Conservation (phyloP, 2,888 invertebrate genomes). For the Dicyrtoma fusca region DNA sequence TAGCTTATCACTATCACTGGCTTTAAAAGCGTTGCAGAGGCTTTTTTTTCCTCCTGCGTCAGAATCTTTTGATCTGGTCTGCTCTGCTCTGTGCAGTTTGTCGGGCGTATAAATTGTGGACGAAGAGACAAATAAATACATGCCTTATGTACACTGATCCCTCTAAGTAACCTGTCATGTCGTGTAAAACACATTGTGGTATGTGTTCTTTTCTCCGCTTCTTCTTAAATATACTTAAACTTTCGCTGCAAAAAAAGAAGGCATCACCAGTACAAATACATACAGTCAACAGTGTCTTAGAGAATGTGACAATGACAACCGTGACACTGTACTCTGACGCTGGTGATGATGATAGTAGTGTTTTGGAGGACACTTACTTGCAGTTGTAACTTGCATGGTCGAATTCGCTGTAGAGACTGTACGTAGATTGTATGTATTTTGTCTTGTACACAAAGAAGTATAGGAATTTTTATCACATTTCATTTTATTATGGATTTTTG, state of each 20-base stretch:
- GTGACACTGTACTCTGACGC: too few species aligned
- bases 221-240: not conserved
- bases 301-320: constrained; percentile 6
- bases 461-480: constrained; percentile 8
- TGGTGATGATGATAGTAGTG: too few species aligned
- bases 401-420: not conserved
- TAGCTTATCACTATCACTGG: too few species aligned
- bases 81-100: too few species aligned
- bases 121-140: too few species aligned
- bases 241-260: too few species aligned
- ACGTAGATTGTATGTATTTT: not conserved
- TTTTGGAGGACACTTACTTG: too few species aligned
- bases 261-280: not conserved
- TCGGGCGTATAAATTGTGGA: too few species aligned
- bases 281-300: not conserved
- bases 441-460: not conserved
- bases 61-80: too few species aligned
- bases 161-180: constrained; percentile 11
- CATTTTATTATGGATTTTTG: constrained; percentile 4
- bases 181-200: constrained; percentile 1
- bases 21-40: too few species aligned
- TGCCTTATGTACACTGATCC: too few species aligned
- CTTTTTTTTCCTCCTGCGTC: too few species aligned
- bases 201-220: not conserved
- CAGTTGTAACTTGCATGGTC: not conserved